A percentile compares a stretch with the other conserved stretches of the same genome.
Conservation (phyloP, 2,113 vertebrate genomes). For the Tricholaema leucomelas region DNA sequence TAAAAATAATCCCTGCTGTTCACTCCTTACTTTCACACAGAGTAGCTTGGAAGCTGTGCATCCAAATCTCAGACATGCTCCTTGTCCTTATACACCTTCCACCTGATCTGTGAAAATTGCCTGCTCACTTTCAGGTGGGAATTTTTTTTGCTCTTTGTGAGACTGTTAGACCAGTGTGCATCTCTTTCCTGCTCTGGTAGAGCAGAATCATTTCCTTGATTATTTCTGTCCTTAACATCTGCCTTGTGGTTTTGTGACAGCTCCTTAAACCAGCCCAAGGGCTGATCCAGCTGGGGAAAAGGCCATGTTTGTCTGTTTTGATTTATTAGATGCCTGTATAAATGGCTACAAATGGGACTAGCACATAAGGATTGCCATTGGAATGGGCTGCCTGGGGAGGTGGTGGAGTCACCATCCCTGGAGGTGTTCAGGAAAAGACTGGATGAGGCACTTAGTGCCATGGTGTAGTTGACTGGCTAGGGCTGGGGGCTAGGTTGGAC, state of each 20-base stretch:
- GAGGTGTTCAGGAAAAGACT: too few relatives aligned
- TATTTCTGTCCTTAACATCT: background rate
- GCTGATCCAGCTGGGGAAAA: background rate
- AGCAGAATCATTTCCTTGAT: background rate
- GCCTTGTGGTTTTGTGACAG: background rate
- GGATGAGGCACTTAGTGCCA: too few relatives aligned
- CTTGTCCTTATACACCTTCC: background rate
- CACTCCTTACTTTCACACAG: background rate
- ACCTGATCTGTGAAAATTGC: background rate
- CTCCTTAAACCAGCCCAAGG: background rate
- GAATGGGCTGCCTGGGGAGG: too few relatives aligned
- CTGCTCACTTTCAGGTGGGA: background rate
- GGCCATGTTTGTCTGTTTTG: background rate
- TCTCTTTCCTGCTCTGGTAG: background rate
- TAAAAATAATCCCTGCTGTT: slow-evolving; percentile 42
- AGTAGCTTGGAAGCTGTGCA: background rate
- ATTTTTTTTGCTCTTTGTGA: background rate
- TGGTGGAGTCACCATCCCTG: too few relatives aligned
- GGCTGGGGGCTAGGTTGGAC: too few relatives aligned
- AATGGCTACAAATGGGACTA: background rate
- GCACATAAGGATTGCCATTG: background rate
- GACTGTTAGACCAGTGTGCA: background rate
- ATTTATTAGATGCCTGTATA: background rate
- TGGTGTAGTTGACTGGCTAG: too few relatives aligned
- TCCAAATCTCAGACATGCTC: background rate